Evolutionary conservation across 2,113 vertebrate species (phyloP), one percentile per base, ranked within the genome.

Genomic region (Mustelus asterias): DNA sequence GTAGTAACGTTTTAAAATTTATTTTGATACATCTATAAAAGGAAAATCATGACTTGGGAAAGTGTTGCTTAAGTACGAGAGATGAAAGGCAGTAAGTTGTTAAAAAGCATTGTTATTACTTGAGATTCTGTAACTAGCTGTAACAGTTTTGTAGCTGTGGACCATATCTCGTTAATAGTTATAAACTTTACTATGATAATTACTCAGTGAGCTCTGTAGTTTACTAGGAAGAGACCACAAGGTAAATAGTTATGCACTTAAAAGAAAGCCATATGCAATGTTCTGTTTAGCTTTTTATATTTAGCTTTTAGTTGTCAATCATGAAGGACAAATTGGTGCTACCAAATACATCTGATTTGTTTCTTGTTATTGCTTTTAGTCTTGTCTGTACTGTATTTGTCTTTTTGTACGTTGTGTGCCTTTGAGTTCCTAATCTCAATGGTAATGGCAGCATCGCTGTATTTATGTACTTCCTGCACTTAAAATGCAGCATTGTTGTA

Each of bases 381-480:
- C 97, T 97, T 96, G 97, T 97, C 97, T 98, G 97, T 98, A 97
- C 97, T 96, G 97, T 83, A 96, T 98, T 98, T 99, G 98, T 98
- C 98, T 98, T 98, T 95, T 72, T 95, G 69, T 95, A 76, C 16
- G 18, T 70, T 70, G 37, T 95, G 94, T 95, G 94, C 94, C 94
- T 95, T 95, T 98, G 97, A 97, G 97, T 98, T 98, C 96, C 97
- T 97, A 97, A 96, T 98, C 97, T 97, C 97, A 97, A 97, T 96
- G 97, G 97, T 97, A 97, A 97, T 97, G 97, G 96, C 97, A 97
- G 96, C 96, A 96, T 97, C 97, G 97, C 96, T 97, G 97, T 98
- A 98, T 98, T 97, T 98, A 98, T 96, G 98, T 97, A 97, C 96
- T 96, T 97, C 96, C 97, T 98, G 98, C 98, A 98, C 98, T 98